phyloP scores from a whole-genome alignment of 92 coral and sea anemone species.

The Parazoanthus swiftii region DNA sequence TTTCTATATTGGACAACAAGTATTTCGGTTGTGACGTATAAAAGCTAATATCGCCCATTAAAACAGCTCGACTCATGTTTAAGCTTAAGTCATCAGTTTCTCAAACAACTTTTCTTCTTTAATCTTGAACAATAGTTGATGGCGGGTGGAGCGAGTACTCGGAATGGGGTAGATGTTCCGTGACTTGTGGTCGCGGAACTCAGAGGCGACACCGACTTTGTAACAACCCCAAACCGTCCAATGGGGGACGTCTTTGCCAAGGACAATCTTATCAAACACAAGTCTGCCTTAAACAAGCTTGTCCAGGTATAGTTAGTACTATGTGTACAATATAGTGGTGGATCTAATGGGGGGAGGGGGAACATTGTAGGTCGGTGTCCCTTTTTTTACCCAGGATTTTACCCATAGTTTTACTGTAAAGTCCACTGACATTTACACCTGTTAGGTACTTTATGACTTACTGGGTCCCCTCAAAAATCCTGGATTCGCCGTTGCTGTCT shows the following conservation, averaged over 20 bases:
- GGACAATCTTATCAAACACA: background rate
- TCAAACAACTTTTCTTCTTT: background rate
- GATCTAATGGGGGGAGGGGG: too few relatives aligned
- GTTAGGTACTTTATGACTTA: too few relatives aligned
- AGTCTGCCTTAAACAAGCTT: background rate
- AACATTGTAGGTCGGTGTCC: too few relatives aligned
- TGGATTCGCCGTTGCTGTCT: too few relatives aligned
- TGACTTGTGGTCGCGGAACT: constrained; percentile 3
- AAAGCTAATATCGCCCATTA: background rate
- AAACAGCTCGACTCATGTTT: background rate
- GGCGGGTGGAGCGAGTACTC: constrained; percentile 25
- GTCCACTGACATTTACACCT: too few relatives aligned
- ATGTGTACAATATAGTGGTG: background rate
- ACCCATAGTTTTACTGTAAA: too few relatives aligned
- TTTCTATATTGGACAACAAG: too few relatives aligned
- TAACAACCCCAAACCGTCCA: constrained; percentile 22
- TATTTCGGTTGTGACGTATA: too few relatives aligned
- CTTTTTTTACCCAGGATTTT: too few relatives aligned
- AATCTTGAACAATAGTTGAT: background rate
- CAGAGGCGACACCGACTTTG: constrained; percentile 1
- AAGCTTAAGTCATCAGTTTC: too few relatives aligned
- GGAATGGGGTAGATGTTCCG: constrained; percentile 1
- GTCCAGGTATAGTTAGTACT: constrained; percentile 2
- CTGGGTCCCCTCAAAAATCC: too few relatives aligned
- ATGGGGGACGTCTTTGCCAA: constrained; percentile 5